A percentile compares a stretch with the other conserved stretches of the same genome.
These are phyloP conservation scores for Callocephalon fimbriatum DNA, from an alignment of 2,113 vertebrate species.

Conservation along the genomic window DNA sequence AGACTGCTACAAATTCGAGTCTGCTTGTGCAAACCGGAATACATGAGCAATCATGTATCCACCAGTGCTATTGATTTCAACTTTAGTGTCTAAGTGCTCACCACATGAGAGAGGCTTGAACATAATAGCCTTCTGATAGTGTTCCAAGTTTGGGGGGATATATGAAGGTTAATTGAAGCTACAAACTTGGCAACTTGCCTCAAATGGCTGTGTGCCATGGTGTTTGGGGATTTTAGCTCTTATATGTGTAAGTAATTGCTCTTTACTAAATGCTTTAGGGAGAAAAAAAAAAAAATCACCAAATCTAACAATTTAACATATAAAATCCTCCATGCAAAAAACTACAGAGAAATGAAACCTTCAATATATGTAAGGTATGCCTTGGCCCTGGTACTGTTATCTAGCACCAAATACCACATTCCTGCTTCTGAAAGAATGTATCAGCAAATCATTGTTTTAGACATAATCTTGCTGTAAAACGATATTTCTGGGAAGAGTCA, in stretches of 20 bases:
- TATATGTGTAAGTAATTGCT: slow-evolving; percentile 63
- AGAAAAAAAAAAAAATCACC: slow-evolving; percentile 1
- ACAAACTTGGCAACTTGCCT: slow-evolving; percentile 65
- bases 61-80: slow-evolving; percentile 42
- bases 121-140: slow-evolving; percentile 66
- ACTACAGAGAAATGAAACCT: not conserved
- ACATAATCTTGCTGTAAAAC: not conserved
- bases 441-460: not conserved
- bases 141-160: slow-evolving; percentile 68
- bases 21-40: not conserved
- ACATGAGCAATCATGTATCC: slow-evolving; percentile 28
- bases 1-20: not conserved
- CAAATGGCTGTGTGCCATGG: slow-evolving; percentile 53
- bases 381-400: not conserved
- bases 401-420: not conserved
- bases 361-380: not conserved
- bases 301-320: not conserved
- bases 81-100: slow-evolving; percentile 51
- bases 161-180: slow-evolving; percentile 73
- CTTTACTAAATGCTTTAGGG: slow-evolving; percentile 55
- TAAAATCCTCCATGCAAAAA: not conserved
- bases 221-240: slow-evolving; percentile 63
- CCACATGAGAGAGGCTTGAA: slow-evolving; percentile 59
- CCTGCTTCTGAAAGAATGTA: not conserved
- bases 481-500: not conserved